phyloP scores from a whole-genome alignment of 53 echinoderm and acorn worm species.

The Echinarachnius parma region DNA sequence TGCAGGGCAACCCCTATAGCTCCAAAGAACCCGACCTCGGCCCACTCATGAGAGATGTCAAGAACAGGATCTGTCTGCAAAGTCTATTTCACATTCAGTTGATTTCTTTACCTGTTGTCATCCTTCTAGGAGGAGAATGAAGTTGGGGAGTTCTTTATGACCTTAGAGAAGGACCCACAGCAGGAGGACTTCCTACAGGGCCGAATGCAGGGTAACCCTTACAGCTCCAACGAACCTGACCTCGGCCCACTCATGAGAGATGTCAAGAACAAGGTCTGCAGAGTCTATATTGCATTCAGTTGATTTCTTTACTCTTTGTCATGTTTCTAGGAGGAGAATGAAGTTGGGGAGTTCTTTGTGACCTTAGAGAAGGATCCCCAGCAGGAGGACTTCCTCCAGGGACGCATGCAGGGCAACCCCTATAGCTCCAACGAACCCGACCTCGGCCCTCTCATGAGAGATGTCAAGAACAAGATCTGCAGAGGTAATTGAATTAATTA shows the following conservation, averaged over 20 bases:
- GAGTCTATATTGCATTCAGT: too few relatives aligned
- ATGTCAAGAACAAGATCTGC: slow-evolving; percentile 98
- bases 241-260: slow-evolving; percentile 97
- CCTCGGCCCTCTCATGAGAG: slow-evolving; percentile 95
- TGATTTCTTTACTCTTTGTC: too few relatives aligned
- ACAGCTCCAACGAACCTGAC: slow-evolving; percentile 93
- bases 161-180: slow-evolving; percentile 94
- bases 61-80: too few relatives aligned
- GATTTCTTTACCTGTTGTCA: too few relatives aligned
- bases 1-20: too few relatives aligned
- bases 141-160: slow-evolving; percentile 95
- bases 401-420: slow-evolving; percentile 92
- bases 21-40: too few relatives aligned
- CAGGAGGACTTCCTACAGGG: slow-evolving; percentile 95
- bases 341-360: slow-evolving; percentile 95
- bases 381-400: slow-evolving; percentile 92
- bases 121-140: slow-evolving; percentile 88
- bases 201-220: slow-evolving; percentile 93
- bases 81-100: too few relatives aligned
- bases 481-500: too few relatives aligned
- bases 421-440: slow-evolving; percentile 92
- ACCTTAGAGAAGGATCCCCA: slow-evolving; percentile 96
- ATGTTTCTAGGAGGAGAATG: slow-evolving; percentile 93
- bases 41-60: too few relatives aligned
- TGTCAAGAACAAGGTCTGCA: slow-evolving; percentile 98